Base-by-base conservation (phyloP, 2,797 vertebrate species). In the Acanthurus tractus region DNA sequence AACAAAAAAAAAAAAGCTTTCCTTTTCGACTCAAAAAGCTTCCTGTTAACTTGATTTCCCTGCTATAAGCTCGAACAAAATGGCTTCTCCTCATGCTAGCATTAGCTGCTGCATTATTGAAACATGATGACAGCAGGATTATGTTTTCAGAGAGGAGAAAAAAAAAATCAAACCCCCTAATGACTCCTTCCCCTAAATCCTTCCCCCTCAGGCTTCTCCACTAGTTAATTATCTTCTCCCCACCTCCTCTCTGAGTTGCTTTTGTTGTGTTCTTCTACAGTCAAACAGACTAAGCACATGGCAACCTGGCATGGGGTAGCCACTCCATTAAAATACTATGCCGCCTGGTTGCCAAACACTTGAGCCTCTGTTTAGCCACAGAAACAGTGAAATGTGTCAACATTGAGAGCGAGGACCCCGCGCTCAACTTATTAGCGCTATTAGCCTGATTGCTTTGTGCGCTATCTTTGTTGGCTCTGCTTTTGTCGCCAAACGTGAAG, bases 351-450 rank as follows among this genome's bases (percentile, higher is more conserved):
- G 90, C 92, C 95, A 95, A 95, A 95, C 94, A 94, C 92, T 95
- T 55, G 65, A 93, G 90, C 81, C 83, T 84, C 84, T 95, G 94
- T 95, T 96, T 95, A 92, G 93, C 88, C 92, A 92, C 89, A 91
- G 91, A 92, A 94, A 94, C 91, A 90, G 73, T 84, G 87, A 91
- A 93, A 95, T 93, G 93, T 95, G 95, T 95, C 93, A 94, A 95
- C 92, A 94, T 3, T 38, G 84, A 82, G 85, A 87, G 91, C 22
- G 72, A 88, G 90, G 92, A 94, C 92, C 93, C 84, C 87, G 72
- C 88, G 89, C 92, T 95, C 94, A 87, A 94, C 92, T 92, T 93
- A 95, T 95, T 95, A 95, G 93, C 83, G 86, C 94, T 88, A 95
- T 96, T 95, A 95, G 92, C 85, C 91, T 87, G 90, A 94, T 94